Percentiles rank a stretch among this genome's conserved stretches.
Conservation (phyloP, 2,113 vertebrate genomes). For the Oenanthe melanoleuca region DNA sequence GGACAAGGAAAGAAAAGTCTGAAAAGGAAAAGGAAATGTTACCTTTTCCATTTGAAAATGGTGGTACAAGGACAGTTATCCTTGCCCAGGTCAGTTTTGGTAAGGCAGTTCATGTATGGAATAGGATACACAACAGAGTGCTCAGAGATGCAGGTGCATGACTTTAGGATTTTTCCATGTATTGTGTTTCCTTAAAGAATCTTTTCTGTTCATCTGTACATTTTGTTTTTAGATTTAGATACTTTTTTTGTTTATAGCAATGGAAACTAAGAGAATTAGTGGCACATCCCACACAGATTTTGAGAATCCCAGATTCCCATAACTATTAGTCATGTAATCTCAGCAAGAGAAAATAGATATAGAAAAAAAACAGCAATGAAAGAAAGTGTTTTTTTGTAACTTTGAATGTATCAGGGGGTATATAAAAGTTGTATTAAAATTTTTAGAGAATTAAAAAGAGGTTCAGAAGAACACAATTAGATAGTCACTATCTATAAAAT, state of each 20-base stretch:
- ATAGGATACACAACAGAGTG: neutral
- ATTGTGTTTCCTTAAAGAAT: neutral
- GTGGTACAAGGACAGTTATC: neutral
- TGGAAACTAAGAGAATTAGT: neutral
- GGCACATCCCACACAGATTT: neutral
- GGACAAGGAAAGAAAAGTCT: neutral
- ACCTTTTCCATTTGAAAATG: neutral
- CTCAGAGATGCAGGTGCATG: neutral
- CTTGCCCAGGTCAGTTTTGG: neutral
- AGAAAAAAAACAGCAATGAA: neutral
- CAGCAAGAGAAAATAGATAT: neutral
- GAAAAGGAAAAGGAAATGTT: neutral
- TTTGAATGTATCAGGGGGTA: neutral
- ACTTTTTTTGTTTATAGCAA: neutral
- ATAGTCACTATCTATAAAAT: neutral
- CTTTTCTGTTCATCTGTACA: neutral
- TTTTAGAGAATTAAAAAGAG: neutral
- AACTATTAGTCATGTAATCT: neutral
- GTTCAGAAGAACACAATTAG: neutral
- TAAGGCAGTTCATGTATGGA: neutral
- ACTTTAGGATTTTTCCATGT: neutral
- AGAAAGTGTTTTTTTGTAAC: fast-evolving
- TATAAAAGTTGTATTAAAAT: neutral
- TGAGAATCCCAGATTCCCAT: neutral
- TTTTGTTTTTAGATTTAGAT: neutral